Conservation (phyloP, 2,888 invertebrate species). For the Dysmachus trigonus region DNA sequence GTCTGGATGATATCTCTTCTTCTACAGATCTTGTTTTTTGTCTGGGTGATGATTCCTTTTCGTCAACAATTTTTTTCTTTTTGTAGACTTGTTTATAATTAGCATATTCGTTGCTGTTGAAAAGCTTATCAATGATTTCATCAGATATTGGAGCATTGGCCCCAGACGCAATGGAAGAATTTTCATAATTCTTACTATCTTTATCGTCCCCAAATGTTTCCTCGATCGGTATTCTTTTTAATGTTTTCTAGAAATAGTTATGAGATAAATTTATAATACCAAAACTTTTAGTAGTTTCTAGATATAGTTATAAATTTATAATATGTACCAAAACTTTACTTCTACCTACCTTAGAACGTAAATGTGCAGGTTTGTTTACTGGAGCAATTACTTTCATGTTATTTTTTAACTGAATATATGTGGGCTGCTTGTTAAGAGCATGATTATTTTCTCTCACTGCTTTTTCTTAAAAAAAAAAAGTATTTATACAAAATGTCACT, state of each 20-base stretch:
- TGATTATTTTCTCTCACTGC: background rate
- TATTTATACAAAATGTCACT: background rate
- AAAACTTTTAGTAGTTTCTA: conserved; percentile 28
- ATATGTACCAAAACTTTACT: background rate
- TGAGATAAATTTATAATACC: background rate
- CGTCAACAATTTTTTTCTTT: background rate
- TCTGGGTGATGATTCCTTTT: background rate
- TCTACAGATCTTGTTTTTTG: background rate
- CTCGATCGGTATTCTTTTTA: conserved; percentile 57
- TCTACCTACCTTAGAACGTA: conserved; percentile 56
- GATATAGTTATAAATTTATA: background rate
- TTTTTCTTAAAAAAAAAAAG: background rate
- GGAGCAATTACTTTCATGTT: conserved; percentile 57
- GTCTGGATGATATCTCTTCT: background rate
- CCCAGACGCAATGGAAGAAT: conserved; percentile 45
- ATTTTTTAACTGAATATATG: conserved; percentile 44
- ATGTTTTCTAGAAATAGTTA: conserved; percentile 47
- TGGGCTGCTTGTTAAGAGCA: conserved; percentile 27
- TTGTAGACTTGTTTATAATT: conserved; percentile 58
- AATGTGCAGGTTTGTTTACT: conserved; percentile 58
- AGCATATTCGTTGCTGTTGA: conserved; percentile 60
- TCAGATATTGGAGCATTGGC: conserved; percentile 58
- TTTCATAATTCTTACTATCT: conserved; percentile 54
- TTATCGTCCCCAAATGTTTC: conserved; percentile 56
- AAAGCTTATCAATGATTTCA: conserved; percentile 62